Conservation (phyloP, 2,888 invertebrate genomes). For the Drosophila anomalipes region DNA sequence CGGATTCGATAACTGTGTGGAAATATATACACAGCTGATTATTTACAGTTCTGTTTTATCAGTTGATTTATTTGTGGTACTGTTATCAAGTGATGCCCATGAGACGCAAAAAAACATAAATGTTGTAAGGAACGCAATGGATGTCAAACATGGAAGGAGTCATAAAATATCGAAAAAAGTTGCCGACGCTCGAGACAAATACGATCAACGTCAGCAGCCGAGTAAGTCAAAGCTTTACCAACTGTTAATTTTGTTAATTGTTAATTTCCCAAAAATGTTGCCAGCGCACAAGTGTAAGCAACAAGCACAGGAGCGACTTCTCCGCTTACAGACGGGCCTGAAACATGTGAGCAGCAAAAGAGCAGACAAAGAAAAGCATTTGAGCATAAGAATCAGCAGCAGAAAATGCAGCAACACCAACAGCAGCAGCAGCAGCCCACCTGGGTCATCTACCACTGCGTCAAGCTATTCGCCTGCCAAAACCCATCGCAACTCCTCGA, state of each 20-base stretch:
- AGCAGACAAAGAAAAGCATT: neutral
- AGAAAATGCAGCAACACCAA: neutral
- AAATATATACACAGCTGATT: slow-evolving; percentile 9
- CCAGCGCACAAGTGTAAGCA: neutral
- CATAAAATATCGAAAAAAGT: neutral
- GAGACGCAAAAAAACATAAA: neutral
- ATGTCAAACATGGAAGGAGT: neutral
- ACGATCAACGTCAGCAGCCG: neutral
- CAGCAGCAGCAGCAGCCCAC: neutral
- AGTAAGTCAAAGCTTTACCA: neutral
- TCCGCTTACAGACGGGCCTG: slow-evolving; percentile 2
- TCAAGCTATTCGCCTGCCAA: neutral
- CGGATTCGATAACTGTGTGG: neutral
- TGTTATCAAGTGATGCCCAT: neutral
- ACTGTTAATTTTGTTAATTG: neutral
- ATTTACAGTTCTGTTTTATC: neutral
- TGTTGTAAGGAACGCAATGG: slow-evolving; percentile 6
- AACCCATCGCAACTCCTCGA: neutral
- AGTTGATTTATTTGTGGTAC: neutral
- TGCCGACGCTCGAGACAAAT: neutral
- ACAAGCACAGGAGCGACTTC: slow-evolving; percentile 11
- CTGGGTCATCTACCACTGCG: neutral
- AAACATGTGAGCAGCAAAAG: neutral
- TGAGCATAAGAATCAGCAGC: neutral
- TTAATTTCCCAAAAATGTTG: neutral